Percentiles rank a stretch among this genome's conserved stretches.
These are phyloP conservation scores for Scaptodrosophila lebanonensis DNA, from an alignment of 1,140 invertebrate species.

Conservation along the genomic window DNA sequence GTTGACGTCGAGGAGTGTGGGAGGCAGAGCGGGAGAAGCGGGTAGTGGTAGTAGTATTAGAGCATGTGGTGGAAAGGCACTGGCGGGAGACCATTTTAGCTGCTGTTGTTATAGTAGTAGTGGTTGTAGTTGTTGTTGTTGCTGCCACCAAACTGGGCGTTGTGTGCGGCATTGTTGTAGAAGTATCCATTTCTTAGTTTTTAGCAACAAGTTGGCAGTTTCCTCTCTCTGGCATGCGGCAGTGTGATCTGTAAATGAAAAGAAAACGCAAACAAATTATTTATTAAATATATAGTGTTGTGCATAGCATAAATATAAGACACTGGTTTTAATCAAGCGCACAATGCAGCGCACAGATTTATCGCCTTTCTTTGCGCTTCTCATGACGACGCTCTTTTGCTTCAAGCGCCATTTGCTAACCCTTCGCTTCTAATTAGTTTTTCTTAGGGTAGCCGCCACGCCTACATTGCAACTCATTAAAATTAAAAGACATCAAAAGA, in stretches of 20 bases:
- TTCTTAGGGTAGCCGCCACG: constrained; percentile 31
- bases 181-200: constrained; percentile 1
- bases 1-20: constrained; percentile 15
- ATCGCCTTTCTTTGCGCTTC: constrained; percentile 16
- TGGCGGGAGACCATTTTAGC: constrained; percentile 64
- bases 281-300: constrained; percentile 5
- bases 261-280: not conserved
- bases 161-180: constrained; percentile 22
- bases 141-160: constrained; percentile 25
- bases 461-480: constrained; percentile 57
- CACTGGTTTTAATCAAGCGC: not conserved
- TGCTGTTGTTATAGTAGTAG: constrained; percentile 1
- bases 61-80: constrained; percentile 66
- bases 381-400: constrained; percentile 2
- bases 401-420: not conserved
- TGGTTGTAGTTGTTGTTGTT: constrained; percentile 3
- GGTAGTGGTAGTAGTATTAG: constrained; percentile 3
- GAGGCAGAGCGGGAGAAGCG: constrained; percentile 20
- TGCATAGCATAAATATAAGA: no score
- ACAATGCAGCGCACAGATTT: not conserved
- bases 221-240: no score
- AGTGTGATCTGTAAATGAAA: constrained; percentile 51
- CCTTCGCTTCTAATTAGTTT: constrained; percentile 61
- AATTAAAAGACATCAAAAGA: constrained; percentile 73
- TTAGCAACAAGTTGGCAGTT: no score